phyloP scores from a whole-genome alignment of 2,797 vertebrate species.

The Stomatorhinus walkeri region DNA sequence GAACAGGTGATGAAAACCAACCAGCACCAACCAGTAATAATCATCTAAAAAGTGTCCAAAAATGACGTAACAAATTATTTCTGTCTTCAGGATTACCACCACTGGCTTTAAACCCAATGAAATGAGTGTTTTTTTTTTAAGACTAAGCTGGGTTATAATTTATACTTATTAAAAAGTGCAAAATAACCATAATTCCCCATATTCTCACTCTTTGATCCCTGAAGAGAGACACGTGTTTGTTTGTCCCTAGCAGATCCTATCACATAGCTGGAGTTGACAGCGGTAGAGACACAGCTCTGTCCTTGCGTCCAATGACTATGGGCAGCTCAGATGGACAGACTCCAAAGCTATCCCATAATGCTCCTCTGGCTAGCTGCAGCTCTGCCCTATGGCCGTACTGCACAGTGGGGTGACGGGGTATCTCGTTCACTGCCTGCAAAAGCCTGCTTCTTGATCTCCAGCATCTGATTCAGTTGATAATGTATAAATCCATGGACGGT shows the following conservation, averaged over 20 bases:
- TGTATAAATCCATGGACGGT: constrained; percentile 11
- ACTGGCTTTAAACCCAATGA: background rate
- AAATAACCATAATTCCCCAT: background rate
- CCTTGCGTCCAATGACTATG: constrained; percentile 5
- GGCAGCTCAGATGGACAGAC: constrained; percentile 17
- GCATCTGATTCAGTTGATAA: background rate
- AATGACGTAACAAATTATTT: background rate
- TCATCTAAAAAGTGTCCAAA: background rate
- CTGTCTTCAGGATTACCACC: background rate
- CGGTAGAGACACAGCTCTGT: background rate
- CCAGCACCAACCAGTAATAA: background rate
- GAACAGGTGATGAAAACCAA: background rate
- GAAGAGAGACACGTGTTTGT: background rate
- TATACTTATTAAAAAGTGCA: background rate
- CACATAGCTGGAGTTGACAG: background rate
- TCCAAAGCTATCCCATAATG: constrained; percentile 12
- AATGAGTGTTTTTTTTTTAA: background rate
- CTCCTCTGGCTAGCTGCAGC: background rate
- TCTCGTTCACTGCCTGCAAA: background rate
- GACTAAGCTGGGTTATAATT: background rate
- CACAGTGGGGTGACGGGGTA: background rate
- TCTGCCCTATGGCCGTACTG: constrained; percentile 12
- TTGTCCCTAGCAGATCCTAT: background rate
- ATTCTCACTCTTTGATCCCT: background rate
- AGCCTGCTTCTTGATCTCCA: background rate